Base-by-base conservation (phyloP, 2,888 invertebrate species). In the Caradrina kadenii region DNA sequence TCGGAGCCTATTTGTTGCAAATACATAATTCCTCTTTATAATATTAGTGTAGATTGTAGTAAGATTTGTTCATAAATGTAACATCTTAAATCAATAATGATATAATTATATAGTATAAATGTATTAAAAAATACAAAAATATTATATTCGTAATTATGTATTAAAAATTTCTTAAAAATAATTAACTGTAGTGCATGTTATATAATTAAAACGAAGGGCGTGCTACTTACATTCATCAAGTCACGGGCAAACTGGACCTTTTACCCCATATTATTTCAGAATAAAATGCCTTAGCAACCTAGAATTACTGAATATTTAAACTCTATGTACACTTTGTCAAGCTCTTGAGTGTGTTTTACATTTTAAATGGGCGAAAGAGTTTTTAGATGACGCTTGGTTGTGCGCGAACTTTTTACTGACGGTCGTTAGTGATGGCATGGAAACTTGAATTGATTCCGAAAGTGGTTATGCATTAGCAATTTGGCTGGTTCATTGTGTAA, bases 231-330 rank as follows among this genome's bases (percentile, higher is more conserved):
- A 45, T 19, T 21, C n/a, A 48, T 15, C 26, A 21, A 8, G 31
- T 35, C n/a, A 15, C 4, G 10, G 48, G 3, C 15, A 31, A 8
- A 65, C 13, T 56, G 13, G 10, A 70, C 42, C 49, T 53, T 55
- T 42, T 59, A 11, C 6, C 17, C 13, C 39, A 35, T 22, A n/a
- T 39, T 7, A 58, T 45, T 53, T 15, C 4, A n/a, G 10, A 50
- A 50, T 39, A 62, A 48, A 53, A 52, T 39, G 8, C 60, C 53
- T 62, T 19, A 49, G 26, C 13, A 48, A 19, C 17, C n/a, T 3
- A 59, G 42, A 65, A 59, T 59, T 17, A 48, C 74, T 79, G 59
- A 73, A 73, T 79, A 79, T 66, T 65, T 76, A 49, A 76, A 65
- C 42, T 52, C 59, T 48, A 53, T 49, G 35, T 60, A 67, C 35